Base-by-base conservation (phyloP, 2,113 vertebrate genomes). In the Nyctereutes procyonoides region DNA sequence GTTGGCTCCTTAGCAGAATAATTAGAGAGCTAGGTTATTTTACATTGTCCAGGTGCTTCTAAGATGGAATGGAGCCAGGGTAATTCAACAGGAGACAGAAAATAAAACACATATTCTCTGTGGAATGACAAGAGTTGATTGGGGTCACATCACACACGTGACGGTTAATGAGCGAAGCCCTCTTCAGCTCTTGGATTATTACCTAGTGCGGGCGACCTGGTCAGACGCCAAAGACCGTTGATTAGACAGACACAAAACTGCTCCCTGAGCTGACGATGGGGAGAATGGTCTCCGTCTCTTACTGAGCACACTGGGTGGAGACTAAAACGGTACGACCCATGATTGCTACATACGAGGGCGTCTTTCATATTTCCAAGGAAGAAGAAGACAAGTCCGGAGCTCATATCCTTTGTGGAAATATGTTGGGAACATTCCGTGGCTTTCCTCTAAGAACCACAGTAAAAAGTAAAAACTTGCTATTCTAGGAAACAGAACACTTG, bases 1-100 rank as follows among this genome's bases (percentile, higher is more conserved):
- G 65, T 79, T 95, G 94, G 11, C 86, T 86, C 71, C 69, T 53
- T 96, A 2, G 2, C 6, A 92, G 30, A 85, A 71, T 32, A 90
- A 95, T 77, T 55, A 93, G 62, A 93, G 82, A 97, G 14, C 1
- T 79, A 1, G 3, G 43, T 89, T 95, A 4, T n/a, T 98, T 97
- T 97, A 81, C 26, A 92, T 13, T 67, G n/a, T 73, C 53, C 83
- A 30, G 0, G 43, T 38, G 32, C n/a, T 11, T 28, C 58, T 79
- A 88, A 98, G 93, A 71, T 69, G 94, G n/a, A 86, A 20, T 30
- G 6, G 5, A 92, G 1, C 73, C 17, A 55, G 83, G 35, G 11
- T 90, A 83, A 43, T 8, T 92, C 86, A 93, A 95, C 35, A 2
- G 43, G 4, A 90, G 94, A 83, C 20, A 95, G 55, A 63, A 86